These are phyloP conservation scores for Plagodis dolabraria DNA, from an alignment of 2,888 invertebrate species.

Conservation along the genomic window DNA sequence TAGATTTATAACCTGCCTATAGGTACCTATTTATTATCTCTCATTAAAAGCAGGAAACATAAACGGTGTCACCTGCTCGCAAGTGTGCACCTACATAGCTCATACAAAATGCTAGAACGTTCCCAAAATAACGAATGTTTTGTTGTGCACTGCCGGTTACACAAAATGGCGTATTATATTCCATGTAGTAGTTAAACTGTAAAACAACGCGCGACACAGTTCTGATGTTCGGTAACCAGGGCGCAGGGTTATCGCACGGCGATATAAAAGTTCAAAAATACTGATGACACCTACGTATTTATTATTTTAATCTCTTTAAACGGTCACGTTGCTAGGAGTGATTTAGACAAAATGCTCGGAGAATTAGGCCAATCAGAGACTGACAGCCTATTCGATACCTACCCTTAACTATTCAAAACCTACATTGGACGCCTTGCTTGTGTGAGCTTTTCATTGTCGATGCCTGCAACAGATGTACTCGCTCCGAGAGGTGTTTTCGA, in stretches of 20 bases:
- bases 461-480: no score
- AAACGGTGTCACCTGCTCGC: no score
- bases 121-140: conserved; percentile 27
- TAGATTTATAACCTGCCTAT: no score
- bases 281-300: conserved; percentile 47
- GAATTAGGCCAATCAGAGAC: conserved; percentile 7
- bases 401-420: no score
- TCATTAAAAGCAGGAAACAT: no score
- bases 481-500: no score
- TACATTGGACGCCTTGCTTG: no score
- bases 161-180: conserved; percentile 33
- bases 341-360: conserved; percentile 1
- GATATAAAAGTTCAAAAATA: conserved; percentile 62
- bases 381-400: no score
- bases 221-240: conserved; percentile 44
- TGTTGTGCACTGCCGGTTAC: conserved; percentile 10
- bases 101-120: conserved; percentile 2
- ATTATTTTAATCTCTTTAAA: conserved; percentile 25
- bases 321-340: conserved; percentile 13
- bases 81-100: background rate
- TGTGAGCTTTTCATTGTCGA: no score
- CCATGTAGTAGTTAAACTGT: conserved; percentile 46
- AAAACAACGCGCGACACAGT: conserved; percentile 42
- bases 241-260: conserved; percentile 59
- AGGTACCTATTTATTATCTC: no score